These are phyloP conservation scores for Phyllostomus discolor DNA, from an alignment of 2,113 vertebrate species.

Conservation along the genomic window DNA sequence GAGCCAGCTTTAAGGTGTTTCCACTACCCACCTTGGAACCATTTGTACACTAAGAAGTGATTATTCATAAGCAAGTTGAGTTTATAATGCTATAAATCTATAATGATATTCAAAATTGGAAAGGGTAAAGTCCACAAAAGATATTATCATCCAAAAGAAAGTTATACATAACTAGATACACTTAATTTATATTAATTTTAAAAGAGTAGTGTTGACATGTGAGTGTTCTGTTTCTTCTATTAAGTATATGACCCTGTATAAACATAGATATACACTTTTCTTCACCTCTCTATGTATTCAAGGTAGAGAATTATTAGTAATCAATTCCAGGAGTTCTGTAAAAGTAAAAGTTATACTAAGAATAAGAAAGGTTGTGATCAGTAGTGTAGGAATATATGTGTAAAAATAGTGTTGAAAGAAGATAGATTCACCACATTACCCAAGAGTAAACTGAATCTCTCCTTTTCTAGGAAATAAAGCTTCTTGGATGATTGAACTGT, in stretches of 20 bases:
- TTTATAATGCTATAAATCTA: background rate
- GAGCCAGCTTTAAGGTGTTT: background rate
- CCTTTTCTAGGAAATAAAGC: background rate
- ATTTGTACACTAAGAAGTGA: background rate
- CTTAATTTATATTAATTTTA: conserved; percentile 20
- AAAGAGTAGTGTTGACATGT: background rate
- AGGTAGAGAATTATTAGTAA: background rate
- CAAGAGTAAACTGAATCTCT: background rate
- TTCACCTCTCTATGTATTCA: background rate
- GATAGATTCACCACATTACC: background rate
- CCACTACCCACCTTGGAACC: background rate
- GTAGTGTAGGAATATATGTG: background rate
- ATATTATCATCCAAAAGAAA: background rate
- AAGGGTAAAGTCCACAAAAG: background rate
- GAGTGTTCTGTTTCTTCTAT: background rate
- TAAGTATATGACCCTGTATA: background rate
- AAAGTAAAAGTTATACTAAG: background rate
- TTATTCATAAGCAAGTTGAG: conserved; percentile 1
- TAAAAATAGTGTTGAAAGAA: background rate
- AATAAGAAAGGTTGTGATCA: background rate
- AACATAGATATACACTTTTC: background rate
- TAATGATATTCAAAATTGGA: background rate
- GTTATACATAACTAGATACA: background rate
- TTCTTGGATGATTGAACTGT: background rate
- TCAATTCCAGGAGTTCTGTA: background rate